These are phyloP conservation scores for Arion vulgaris DNA, from an alignment of 1,140 invertebrate genomes.

Conservation along the genomic window DNA sequence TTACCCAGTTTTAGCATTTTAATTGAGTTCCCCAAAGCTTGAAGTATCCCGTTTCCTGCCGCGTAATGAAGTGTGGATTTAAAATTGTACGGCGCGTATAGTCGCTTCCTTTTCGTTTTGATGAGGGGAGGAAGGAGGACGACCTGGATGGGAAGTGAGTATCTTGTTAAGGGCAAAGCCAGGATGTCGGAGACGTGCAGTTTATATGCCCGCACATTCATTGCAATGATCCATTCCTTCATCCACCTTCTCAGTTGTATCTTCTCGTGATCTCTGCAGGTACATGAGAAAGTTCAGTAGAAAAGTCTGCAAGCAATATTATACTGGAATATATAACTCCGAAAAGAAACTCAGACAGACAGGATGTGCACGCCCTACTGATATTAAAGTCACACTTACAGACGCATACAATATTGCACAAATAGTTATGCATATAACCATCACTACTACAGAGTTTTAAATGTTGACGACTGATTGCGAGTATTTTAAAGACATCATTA, in stretches of 20 bases:
- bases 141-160: not conserved
- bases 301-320: too few relatives aligned
- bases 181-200: not conserved
- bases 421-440: too few relatives aligned
- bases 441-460: too few relatives aligned
- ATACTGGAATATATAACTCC: too few relatives aligned
- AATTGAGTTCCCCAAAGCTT: conserved; percentile 18
- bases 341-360: too few relatives aligned
- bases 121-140: not conserved
- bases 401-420: too few relatives aligned
- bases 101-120: conserved; percentile 2
- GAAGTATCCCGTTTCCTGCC: not conserved
- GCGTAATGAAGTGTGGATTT: conserved; percentile 5
- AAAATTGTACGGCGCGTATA: not conserved
- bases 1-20: conserved; percentile 19
- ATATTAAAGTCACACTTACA: too few relatives aligned
- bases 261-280: not conserved
- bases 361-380: too few relatives aligned
- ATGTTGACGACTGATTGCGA: too few relatives aligned
- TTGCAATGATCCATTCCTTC: too few relatives aligned
- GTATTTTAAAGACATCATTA: too few relatives aligned
- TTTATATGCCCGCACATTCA: too few relatives aligned
- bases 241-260: not conserved
- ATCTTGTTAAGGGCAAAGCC: not conserved
- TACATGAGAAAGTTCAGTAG: not conserved